Evolutionary conservation across 2,113 vertebrate species (phyloP), one percentile per base, ranked within the genome.

Genomic region (Neotoma lepida): DNA sequence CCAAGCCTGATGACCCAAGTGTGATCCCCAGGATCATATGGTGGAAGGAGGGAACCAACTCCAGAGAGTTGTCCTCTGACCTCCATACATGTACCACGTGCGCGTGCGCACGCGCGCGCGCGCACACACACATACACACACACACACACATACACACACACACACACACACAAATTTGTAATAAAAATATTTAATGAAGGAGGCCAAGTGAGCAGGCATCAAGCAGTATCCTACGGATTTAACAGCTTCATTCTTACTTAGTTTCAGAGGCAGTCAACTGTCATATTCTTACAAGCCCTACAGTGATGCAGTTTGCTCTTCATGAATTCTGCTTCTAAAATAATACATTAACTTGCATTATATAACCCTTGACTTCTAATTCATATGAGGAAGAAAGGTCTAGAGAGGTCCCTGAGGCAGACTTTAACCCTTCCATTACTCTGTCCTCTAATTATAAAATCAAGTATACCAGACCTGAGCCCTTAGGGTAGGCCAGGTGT

Each of bases 231-330:
- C 58, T 71, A n/a, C 56, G 33, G 49, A 39, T 84, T 44, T 81
- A 68, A 76, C 10, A 24, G 84, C 28, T 66, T 95, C 88, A 22
- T 54, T 71, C 74, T 80, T 12, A 20, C 89, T 51, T 74, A 76
- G 73, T 71, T 88, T 78, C 82, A 81, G 94, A 96, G 90, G 46
- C 91, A 91, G 15, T 91, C 90, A 95, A 86, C 56, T 89, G 56
- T 46, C 91, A 92, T 18, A 44, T 73, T 82, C 82, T 95, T 80
- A 28, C 51, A 94, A 88, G 78, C 44, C 49, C 49, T 71, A 44
- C 74, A 95, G 95, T 35, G 78, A 44, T 68, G 77, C 74, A 22
- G 46, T 73, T 20, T 90, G 82, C 84, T 77, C 64, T 90, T 88
- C 51, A 70, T 73, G 66, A 95, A 41, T 74, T 95, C 51, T 89